Evolutionary conservation across 1,140 invertebrate species (phyloP), one percentile per base, ranked within the genome.

Genomic region (Saccostrea echinata): DNA sequence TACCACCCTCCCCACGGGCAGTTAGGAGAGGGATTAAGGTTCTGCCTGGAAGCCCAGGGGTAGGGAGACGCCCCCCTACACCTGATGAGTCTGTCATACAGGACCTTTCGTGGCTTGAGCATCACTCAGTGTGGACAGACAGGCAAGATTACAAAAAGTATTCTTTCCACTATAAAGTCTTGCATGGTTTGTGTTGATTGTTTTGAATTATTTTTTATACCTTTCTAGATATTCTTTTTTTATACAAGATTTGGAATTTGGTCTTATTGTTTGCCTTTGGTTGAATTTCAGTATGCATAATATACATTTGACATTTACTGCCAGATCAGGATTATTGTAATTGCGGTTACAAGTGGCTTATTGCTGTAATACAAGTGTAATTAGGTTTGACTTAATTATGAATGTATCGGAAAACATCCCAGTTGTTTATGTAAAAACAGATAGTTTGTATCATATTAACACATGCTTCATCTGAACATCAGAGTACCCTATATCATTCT

Each of bases 41-140:
- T 18, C 51, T 89, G 18, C 88, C 88, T 18, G 88, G 87, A 11
- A 89, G 88, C 85, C 88, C 88, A 3, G 64, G 81, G 51, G 21
- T 61, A 30, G 24, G 55, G 6, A 83, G 86, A 33, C 52, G 88
- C 43, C 88, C 88, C 21, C 86, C 88, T 18, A 89, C 86, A 52
- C 88, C 88, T 30, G 88, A 89, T 51, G 88, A 89, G 16, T 89
- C 88, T 24, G 86, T 89, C 16, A 21, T 89, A 53, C 71, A 87
- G 18, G 88, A 89, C 33, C 61, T 89, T 68, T 89, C 88, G 1
- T 89, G 88, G 88, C 76, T 89, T 82, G 86, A 89, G 76, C 88
- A 89, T 64, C 85, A 87, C 33, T 80, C 84, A 21, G 76, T 89
- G 35, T 89, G 88, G 88, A 82, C 80, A 43, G 88, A 89, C 87